Evolutionary conservation across 1,140 invertebrate genomes (phyloP), one percentile per base, ranked within the genome.

Genomic region (Grapholita molesta): DNA sequence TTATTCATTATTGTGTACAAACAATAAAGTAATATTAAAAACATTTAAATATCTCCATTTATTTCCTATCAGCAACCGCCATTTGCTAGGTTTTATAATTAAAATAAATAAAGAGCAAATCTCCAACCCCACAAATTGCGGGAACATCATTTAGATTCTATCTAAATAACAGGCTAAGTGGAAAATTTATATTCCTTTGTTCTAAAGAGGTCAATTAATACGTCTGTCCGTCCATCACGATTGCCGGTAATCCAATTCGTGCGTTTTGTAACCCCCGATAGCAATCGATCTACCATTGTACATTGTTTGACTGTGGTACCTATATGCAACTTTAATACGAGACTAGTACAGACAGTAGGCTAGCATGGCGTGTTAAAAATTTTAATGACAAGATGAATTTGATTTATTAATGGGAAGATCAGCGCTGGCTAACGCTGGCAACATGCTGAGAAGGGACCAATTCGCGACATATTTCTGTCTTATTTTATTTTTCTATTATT

Each of bases 161-260:
- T 55, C 55, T 28, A 61, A 61, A 61, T 28, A n/a, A 15, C 55
- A 28, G 25, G 28, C 25, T 61, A 15, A 61, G 24, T 61, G 28
- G 55, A 28, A 32, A 61, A 61, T 32, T 61, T 61, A 61, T 61
- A 28, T n/a, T 28, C 25, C 55, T 61, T 61, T 61, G 55, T 61
- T 61, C 28, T 15, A 30, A 15, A 61, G 12, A 57, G 28, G n/a
- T 28, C 55, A 28, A 61, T 61, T 61, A 61, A 61, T 28, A 61
- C 55, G 55, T 32, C 25, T 28, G 55, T 61, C 25, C 25, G 25
- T 61, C 55, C 24, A 61, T 61, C 55, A 61, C 55, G 55, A 61
- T 61, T 18, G 38, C 21, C 52, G 24, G 9, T 55, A 61, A 30
- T 61, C 25, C 55, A 61, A n/a, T 61, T 61, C 55, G 55, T 61